phyloP scores from a whole-genome alignment of 2,797 vertebrate genomes.

The Prionace glauca region DNA sequence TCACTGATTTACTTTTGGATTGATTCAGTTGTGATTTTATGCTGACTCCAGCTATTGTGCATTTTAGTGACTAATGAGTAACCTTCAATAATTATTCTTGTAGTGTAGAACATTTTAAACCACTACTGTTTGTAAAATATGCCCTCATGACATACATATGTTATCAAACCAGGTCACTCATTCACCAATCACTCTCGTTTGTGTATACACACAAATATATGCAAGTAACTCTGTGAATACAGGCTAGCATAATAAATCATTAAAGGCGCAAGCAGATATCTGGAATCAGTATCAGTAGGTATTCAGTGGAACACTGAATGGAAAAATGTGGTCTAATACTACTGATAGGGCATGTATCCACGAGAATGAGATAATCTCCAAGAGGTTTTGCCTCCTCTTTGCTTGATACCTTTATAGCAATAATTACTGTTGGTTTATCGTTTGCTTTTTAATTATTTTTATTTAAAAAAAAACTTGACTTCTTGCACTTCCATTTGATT shows the following conservation, averaged over 20 bases:
- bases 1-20: neutral
- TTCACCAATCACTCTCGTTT: neutral
- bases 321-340: neutral
- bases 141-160: neutral
- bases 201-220: no score
- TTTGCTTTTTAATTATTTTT: neutral
- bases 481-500: neutral
- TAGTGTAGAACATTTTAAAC: neutral
- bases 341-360: neutral
- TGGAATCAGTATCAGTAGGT: neutral
- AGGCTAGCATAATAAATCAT: neutral
- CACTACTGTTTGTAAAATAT: neutral
- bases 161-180: neutral
- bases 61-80: conserved; percentile 21
- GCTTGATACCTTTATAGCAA: neutral
- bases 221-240: no score
- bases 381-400: neutral
- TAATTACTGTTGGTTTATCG: neutral
- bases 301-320: neutral
- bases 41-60: neutral
- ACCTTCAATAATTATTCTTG: neutral
- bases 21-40: neutral
- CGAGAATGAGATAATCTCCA: neutral
- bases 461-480: neutral
- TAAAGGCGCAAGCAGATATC: neutral